Conservation (phyloP, 2,888 invertebrate species). For the Blera fallax region DNA sequence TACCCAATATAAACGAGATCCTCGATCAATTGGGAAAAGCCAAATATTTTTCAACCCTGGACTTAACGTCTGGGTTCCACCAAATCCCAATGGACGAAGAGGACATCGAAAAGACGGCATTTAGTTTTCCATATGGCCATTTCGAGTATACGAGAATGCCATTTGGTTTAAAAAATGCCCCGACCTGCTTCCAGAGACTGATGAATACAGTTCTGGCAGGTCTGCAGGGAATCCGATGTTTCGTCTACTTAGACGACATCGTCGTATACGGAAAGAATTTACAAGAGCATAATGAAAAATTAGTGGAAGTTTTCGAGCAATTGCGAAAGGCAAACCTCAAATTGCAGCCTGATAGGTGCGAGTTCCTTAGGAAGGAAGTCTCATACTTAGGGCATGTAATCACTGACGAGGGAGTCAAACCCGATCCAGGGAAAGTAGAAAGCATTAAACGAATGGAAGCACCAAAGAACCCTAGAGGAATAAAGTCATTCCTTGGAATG, state of each 20-base stretch:
- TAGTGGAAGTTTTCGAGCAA: neutral
- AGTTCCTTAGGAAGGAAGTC: neutral
- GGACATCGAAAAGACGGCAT: no score
- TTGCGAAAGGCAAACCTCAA: neutral
- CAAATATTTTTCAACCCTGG: no score
- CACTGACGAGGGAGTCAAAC: neutral
- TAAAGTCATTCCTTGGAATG: neutral
- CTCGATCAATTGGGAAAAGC: no score
- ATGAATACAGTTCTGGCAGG: slow-evolving; percentile 74
- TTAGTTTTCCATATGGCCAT: no score
- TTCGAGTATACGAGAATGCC: no score
- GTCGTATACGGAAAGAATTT: no score
- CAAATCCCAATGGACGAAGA: no score
- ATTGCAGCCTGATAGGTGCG: neutral
- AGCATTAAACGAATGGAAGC: neutral
- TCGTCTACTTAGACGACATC: slow-evolving; percentile 77
- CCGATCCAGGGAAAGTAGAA: no score
- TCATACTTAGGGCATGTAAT: neutral
- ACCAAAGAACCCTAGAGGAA: neutral
- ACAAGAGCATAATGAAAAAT: neutral
- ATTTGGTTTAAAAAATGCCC: no score
- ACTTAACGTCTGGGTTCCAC: no score
- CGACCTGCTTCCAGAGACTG: slow-evolving; percentile 68
- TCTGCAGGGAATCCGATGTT: slow-evolving; percentile 71
- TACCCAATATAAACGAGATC: neutral